phyloP scores from a whole-genome alignment of 2,797 vertebrate genomes.

The Oreochromis grahami region DNA sequence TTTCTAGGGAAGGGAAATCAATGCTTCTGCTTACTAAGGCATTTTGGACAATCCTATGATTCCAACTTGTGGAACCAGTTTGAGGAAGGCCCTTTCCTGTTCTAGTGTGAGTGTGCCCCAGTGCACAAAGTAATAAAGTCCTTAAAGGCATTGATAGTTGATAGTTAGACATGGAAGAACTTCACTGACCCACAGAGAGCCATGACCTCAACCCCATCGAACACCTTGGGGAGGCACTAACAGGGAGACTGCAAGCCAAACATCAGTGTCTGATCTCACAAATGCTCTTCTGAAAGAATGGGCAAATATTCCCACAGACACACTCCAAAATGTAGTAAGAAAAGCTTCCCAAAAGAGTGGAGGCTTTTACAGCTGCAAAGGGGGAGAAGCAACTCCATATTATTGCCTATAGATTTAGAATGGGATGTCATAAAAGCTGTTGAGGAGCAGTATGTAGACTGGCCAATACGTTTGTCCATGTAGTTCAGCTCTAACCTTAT shows the following conservation, averaged over 20 bases:
- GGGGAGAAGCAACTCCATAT: background rate
- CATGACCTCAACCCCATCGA: background rate
- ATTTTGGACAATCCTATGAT: background rate
- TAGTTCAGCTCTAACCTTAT: background rate
- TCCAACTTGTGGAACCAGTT: background rate
- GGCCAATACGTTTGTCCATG: fast-evolving
- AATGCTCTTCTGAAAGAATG: background rate
- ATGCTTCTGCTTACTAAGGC: background rate
- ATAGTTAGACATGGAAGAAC: background rate
- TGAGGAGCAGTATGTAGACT: background rate
- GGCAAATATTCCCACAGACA: background rate
- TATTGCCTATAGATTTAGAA: background rate
- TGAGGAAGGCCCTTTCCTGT: background rate
- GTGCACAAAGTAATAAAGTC: background rate
- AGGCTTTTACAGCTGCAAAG: background rate
- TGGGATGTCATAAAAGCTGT: background rate
- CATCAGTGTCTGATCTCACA: background rate
- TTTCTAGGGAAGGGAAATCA: background rate
- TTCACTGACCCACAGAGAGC: background rate
- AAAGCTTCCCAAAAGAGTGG: background rate
- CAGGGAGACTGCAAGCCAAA: background rate
- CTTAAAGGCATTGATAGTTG: background rate
- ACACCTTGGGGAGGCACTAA: background rate
- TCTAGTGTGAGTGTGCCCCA: background rate
- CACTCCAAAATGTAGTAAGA: background rate